Conservation (phyloP, 2,797 vertebrate genomes). For the Lindbergichthys nudifrons region DNA sequence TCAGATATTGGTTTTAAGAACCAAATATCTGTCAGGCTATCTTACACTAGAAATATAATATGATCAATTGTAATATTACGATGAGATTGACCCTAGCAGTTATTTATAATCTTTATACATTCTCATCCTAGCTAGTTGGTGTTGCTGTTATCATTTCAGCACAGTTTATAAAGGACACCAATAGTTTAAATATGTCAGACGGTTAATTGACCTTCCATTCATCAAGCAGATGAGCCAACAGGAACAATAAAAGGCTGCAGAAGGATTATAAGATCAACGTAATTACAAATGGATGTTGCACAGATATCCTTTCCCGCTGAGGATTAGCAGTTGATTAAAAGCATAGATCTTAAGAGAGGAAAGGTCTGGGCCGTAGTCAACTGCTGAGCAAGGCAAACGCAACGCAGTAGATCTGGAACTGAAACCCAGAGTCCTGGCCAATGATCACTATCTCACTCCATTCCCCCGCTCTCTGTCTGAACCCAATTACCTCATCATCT, state of each 20-base stretch:
- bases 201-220: background rate
- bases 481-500: background rate
- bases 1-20: no score
- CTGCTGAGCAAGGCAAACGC: slow-evolving; percentile 59
- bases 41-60: no score
- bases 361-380: slow-evolving; percentile 45
- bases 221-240: background rate
- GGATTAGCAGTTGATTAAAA: slow-evolving; percentile 42
- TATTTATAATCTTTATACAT: background rate
- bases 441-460: slow-evolving; percentile 36
- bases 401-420: slow-evolving; percentile 42
- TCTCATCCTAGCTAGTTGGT: background rate
- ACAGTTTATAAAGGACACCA: background rate
- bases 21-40: no score
- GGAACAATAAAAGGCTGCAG: background rate
- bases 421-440: slow-evolving; percentile 26
- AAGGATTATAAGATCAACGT: slow-evolving; percentile 6
- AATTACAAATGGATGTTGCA: slow-evolving; percentile 1
- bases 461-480: background rate
- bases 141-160: background rate
- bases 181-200: background rate
- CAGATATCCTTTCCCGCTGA: background rate
- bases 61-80: background rate
- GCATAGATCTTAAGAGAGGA: slow-evolving; percentile 13
- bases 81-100: background rate